These are phyloP conservation scores for Ooceraea biroi DNA, from an alignment of 1,140 invertebrate species.

Conservation along the genomic window DNA sequence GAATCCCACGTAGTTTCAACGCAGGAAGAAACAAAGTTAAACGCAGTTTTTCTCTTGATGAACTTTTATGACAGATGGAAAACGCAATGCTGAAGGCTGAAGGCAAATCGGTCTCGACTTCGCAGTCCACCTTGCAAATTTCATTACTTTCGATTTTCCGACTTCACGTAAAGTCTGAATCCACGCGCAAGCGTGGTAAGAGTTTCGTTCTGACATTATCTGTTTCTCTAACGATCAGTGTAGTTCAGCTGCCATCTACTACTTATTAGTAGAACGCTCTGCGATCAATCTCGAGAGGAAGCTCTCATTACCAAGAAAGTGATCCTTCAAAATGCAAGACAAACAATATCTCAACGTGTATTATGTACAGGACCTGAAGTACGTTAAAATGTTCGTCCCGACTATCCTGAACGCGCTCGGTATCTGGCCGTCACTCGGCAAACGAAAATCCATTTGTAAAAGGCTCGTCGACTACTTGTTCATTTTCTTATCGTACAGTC, in stretches of 20 bases:
- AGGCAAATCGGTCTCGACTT: not conserved
- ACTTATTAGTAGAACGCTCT: not conserved
- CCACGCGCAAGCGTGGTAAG: slow-evolving; percentile 4
- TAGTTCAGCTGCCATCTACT: slow-evolving; percentile 11
- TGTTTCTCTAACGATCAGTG: not conserved
- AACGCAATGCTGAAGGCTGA: too few relatives aligned
- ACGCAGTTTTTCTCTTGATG: not conserved
- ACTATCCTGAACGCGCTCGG: slow-evolving; percentile 12
- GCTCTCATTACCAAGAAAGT: too few relatives aligned
- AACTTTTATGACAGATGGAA: too few relatives aligned
- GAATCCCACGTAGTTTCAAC: not conserved
- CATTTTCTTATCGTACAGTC: slow-evolving; percentile 5
- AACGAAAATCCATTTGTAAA: not conserved
- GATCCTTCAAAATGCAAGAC: too few relatives aligned
- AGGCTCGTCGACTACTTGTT: not conserved
- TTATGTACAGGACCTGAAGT: slow-evolving; percentile 10
- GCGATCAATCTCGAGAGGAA: too few relatives aligned
- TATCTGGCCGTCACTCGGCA: not conserved
- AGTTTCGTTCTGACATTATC: not conserved
- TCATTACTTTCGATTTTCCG: not conserved
- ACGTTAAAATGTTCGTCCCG: slow-evolving; percentile 1
- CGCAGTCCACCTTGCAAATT: not conserved
- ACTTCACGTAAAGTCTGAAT: slow-evolving; percentile 29
- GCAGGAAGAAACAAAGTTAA: slow-evolving; percentile 26
- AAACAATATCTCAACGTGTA: not conserved